Conservation (phyloP, 92 coral and sea anemone species). For the Anthopleura xanthogrammica region DNA sequence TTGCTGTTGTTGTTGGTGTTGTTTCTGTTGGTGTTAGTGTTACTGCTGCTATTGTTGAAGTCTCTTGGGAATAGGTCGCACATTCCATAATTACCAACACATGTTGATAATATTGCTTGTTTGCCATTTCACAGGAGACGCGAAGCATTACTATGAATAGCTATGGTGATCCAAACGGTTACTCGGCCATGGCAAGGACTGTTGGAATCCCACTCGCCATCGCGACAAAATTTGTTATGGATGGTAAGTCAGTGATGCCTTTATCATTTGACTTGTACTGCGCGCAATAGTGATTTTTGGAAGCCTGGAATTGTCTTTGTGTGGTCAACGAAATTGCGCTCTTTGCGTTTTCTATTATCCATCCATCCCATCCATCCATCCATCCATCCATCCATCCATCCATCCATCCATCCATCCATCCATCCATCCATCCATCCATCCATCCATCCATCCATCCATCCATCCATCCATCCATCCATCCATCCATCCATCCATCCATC, state of each 20-base stretch:
- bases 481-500: neutral
- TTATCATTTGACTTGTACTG: neutral
- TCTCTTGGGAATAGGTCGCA: too few relatives aligned
- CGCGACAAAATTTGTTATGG: conserved; percentile 86
- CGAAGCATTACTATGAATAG: conserved; percentile 83
- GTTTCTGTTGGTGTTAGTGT: too few relatives aligned
- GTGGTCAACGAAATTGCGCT: too few relatives aligned
- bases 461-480: neutral
- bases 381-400: neutral
- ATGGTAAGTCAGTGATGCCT: conserved; percentile 53
- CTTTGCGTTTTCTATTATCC: neutral
- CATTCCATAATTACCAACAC: neutral
- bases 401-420: neutral
- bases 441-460: neutral
- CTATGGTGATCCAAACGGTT: conserved; percentile 74
- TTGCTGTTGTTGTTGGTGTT: too few relatives aligned
- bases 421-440: neutral
- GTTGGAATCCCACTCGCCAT: conserved; percentile 93
- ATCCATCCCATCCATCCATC: neutral
- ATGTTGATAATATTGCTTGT: neutral
- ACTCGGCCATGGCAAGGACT: conserved; percentile 88
- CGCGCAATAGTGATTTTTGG: neutral
- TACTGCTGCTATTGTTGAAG: too few relatives aligned
- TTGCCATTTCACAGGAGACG: conserved; percentile 58
- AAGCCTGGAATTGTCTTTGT: neutral